These are phyloP conservation scores for Brachyrhaphis roseni DNA, from an alignment of 2,797 vertebrate species.

Conservation along the genomic window DNA sequence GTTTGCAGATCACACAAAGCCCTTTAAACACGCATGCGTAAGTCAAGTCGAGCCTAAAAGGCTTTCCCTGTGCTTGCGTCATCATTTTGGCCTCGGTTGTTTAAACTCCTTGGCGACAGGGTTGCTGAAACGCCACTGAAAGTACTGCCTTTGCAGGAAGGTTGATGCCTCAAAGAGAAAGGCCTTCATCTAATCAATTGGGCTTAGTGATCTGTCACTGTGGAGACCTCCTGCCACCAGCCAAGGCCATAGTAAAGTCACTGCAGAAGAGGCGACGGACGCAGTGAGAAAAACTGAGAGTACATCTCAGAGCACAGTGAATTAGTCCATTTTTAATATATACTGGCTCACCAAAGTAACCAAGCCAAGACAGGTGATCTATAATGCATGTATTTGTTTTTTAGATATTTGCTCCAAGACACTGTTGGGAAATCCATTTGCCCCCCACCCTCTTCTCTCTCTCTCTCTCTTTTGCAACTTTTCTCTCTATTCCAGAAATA, in stretches of 20 bases:
- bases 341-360: not conserved
- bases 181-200: slow-evolving; percentile 77
- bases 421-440: slow-evolving; percentile 39
- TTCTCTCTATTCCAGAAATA: slow-evolving; percentile 27
- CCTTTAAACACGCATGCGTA: not conserved
- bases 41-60: too few relatives aligned
- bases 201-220: slow-evolving; percentile 64
- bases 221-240: slow-evolving; percentile 40
- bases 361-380: not conserved
- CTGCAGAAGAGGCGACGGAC: slow-evolving; percentile 7
- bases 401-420: not conserved
- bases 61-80: too few relatives aligned
- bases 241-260: slow-evolving; percentile 71
- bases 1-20: not conserved
- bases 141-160: slow-evolving; percentile 58
- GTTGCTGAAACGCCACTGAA: slow-evolving; percentile 60
- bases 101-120: slow-evolving; percentile 29
- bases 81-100: not conserved
- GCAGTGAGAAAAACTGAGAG: slow-evolving; percentile 7
- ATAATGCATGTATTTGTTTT: not conserved
- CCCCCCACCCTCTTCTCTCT: slow-evolving; percentile 26
- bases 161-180: slow-evolving; percentile 61
- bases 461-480: slow-evolving; percentile 2
- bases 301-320: not conserved
- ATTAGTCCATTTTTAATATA: not conserved